phyloP scores from a whole-genome alignment of 1,140 invertebrate genomes.

The Tetragonula clypearis region DNA sequence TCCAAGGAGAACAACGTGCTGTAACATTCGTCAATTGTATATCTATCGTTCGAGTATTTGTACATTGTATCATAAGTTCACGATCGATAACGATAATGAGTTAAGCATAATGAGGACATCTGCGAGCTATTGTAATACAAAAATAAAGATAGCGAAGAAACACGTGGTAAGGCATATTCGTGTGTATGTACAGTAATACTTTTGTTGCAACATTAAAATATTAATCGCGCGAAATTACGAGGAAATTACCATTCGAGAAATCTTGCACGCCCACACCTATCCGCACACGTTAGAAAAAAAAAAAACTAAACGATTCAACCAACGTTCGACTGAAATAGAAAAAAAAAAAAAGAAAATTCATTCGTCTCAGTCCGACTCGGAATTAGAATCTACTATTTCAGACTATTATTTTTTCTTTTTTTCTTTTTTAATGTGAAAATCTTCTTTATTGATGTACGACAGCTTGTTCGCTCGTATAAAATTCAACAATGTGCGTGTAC shows the following conservation, averaged over 20 bases:
- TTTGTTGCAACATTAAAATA: constrained; percentile 9
- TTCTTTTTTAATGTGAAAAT: neutral
- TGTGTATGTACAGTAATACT: neutral
- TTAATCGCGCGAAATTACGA: neutral
- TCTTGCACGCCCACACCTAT: neutral
- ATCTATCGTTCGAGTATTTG: neutral
- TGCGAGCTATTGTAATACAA: neutral
- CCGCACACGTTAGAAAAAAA: neutral
- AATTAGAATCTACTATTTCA: neutral
- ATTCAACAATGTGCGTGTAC: neutral
- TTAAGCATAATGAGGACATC: neutral
- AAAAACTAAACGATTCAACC: neutral
- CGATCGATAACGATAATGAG: neutral
- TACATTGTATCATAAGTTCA: neutral
- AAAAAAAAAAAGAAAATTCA: neutral
- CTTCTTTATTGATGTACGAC: neutral
- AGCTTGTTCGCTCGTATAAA: neutral
- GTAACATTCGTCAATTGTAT: neutral
- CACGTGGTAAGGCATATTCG: neutral
- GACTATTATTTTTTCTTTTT: neutral
- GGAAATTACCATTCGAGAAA: neutral
- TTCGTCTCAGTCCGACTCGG: neutral
- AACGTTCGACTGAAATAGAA: neutral
- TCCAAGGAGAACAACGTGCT: neutral
- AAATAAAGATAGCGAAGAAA: neutral